Evolutionary conservation across 2,797 vertebrate genomes (phyloP).

Genomic region (Enteromius radiatus): DNA sequence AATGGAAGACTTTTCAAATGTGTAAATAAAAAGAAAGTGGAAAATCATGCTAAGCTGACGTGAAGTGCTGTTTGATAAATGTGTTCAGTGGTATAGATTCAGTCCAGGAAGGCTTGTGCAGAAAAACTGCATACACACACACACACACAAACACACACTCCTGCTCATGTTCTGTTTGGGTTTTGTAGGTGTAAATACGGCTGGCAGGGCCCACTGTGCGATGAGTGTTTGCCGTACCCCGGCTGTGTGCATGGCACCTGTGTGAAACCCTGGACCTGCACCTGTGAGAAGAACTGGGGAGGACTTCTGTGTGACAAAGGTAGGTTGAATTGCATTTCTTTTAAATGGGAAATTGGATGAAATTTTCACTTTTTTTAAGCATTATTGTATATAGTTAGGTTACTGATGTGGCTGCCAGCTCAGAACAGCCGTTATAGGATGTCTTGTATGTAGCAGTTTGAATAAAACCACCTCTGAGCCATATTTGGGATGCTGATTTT

Average conservation of each 20-base stretch:
- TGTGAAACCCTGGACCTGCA: slow-evolving; percentile 88
- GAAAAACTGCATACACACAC: not conserved
- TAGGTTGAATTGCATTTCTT: slow-evolving; percentile 57
- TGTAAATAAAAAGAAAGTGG: not conserved
- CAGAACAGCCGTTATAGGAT: not conserved
- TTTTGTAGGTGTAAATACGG: slow-evolving; percentile 90
- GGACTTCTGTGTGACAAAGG: slow-evolving; percentile 96
- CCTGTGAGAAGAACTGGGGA: slow-evolving; percentile 97
- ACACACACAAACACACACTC: not conserved
- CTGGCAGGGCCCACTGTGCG: slow-evolving; percentile 92
- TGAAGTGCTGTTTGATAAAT: not conserved
- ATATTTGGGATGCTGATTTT: not conserved
- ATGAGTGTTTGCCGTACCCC: slow-evolving; percentile 89
- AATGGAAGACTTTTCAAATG: not conserved
- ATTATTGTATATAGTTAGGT: not conserved
- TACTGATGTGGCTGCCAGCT: not conserved
- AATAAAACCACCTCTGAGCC: too few species aligned
- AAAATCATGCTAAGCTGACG: not conserved
- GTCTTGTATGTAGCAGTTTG: too few species aligned
- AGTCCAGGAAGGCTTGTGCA: not conserved
- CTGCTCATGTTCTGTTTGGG: not conserved
- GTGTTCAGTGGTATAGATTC: not conserved
- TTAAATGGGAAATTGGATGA: not conserved
- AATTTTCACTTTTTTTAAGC: not conserved
- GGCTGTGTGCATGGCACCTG: slow-evolving; percentile 95